Evolutionary conservation across 2,888 invertebrate species (phyloP).

Genomic region (Pseudanteris insignis): DNA sequence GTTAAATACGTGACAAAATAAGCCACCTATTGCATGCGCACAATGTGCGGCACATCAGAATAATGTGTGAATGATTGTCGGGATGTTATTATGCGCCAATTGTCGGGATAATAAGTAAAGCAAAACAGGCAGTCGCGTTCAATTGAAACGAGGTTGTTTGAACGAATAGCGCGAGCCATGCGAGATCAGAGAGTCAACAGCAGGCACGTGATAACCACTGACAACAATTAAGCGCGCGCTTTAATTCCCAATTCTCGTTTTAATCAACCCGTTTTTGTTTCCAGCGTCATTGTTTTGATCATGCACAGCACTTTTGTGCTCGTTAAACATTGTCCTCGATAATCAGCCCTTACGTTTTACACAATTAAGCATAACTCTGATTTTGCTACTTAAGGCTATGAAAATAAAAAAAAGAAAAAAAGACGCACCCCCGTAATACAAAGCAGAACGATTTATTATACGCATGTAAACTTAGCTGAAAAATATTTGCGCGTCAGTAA

Average conservation of each 20-base stretch:
- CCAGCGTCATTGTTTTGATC: conserved; percentile 53
- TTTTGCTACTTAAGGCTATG: conserved; percentile 6
- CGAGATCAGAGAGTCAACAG: conserved; percentile 34
- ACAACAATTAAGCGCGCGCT: conserved; percentile 50
- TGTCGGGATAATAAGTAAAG: conserved; percentile 30
- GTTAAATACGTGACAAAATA: too few species aligned
- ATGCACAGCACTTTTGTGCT: conserved; percentile 52
- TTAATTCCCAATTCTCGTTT: conserved; percentile 62
- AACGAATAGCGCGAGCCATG: conserved; percentile 35
- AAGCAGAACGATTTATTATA: too few species aligned
- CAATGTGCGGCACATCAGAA: too few species aligned
- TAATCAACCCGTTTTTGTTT: conserved; percentile 59
- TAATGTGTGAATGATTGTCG: conserved; percentile 10
- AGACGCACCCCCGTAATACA: too few species aligned
- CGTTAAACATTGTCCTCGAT: conserved; percentile 49
- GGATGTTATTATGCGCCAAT: conserved; percentile 6
- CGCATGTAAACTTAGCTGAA: too few species aligned
- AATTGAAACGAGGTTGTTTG: conserved; percentile 22
- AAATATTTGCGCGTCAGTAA: too few species aligned
- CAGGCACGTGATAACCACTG: conserved; percentile 45
- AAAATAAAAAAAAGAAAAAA: not conserved
- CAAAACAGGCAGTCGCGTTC: conserved; percentile 30
- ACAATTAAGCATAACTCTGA: conserved; percentile 25
- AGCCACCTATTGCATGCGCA: too few species aligned
- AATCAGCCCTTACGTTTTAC: conserved; percentile 60